These are phyloP conservation scores for Psilopsiagon aurifrons DNA, from an alignment of 2,113 vertebrate genomes.

Conservation along the genomic window DNA sequence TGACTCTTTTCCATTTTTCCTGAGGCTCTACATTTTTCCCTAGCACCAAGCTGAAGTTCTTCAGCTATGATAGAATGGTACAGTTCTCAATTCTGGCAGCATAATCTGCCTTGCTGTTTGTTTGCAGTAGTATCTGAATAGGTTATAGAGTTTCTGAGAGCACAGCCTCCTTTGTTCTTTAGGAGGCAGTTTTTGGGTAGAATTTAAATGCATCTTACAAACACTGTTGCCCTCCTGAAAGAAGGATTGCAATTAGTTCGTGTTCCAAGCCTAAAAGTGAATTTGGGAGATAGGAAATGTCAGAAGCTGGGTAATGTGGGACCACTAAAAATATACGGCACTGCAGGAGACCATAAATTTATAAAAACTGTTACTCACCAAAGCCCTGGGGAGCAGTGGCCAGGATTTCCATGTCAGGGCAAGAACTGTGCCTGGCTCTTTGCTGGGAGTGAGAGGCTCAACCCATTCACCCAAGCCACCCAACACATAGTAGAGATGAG, in stretches of 20 bases:
- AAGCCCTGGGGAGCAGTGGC: background rate
- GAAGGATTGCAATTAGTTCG: background rate
- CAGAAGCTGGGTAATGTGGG: background rate
- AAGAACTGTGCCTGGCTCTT: background rate
- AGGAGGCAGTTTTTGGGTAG: background rate
- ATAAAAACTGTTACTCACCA: background rate
- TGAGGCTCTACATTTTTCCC: background rate
- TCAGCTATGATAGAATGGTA: background rate
- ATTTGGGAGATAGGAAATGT: background rate
- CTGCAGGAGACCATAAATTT: background rate
- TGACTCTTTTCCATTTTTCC: background rate
- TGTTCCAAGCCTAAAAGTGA: background rate
- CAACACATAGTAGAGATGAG: background rate
- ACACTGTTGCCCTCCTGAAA: background rate
- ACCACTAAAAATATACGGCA: background rate
- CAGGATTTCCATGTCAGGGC: background rate
- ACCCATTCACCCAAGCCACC: fast-evolving
- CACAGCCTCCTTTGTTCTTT: background rate
- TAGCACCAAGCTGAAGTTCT: background rate
- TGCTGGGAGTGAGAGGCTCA: background rate
- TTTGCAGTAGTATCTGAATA: background rate
- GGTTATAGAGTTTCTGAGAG: background rate
- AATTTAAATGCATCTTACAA: background rate
- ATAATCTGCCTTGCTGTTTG: background rate
- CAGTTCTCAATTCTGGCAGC: background rate